These are phyloP conservation scores for Bubo scandiacus DNA, from an alignment of 2,113 vertebrate species.

Conservation along the genomic window DNA sequence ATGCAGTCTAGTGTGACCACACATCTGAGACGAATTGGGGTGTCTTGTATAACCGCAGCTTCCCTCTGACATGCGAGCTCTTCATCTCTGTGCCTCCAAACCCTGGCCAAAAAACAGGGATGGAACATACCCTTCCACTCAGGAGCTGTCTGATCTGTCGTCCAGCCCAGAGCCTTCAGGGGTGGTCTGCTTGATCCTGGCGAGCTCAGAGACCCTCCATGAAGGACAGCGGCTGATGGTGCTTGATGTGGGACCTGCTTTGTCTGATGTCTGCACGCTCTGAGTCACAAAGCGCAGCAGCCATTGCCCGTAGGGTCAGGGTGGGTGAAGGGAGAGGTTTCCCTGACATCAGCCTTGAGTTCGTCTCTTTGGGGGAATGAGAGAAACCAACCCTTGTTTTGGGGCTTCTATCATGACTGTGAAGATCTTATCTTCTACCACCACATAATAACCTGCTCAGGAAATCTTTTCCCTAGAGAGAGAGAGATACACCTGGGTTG, in stretches of 20 bases:
- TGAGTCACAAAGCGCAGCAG: slow-evolving; percentile 28
- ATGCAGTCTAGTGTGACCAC: not conserved
- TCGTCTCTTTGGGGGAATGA: not conserved
- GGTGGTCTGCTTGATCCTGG: not conserved
- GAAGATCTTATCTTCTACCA: slow-evolving; percentile 32
- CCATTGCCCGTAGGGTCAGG: not conserved
- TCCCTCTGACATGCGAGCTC: not conserved
- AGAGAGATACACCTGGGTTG: not conserved
- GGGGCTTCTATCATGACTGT: not conserved
- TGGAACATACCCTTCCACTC: not conserved
- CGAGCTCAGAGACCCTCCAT: not conserved
- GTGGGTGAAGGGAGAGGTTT: not conserved
- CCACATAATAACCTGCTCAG: not conserved
- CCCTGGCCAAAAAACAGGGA: not conserved
- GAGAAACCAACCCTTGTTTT: not conserved
- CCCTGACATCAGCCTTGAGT: not conserved
- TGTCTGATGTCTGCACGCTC: not conserved
- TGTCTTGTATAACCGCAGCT: not conserved
- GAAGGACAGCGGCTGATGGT: not conserved
- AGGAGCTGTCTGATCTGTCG: not conserved
- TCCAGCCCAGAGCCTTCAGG: not conserved
- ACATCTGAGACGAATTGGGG: not conserved
- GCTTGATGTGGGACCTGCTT: not conserved
- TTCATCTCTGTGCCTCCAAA: not conserved
- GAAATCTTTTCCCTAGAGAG: slow-evolving; percentile 17